A percentile compares a stretch with the other conserved stretches of the same genome.
phyloP scores from a whole-genome alignment of 2,888 invertebrate genomes.

The Stictocephala bisonia region DNA sequence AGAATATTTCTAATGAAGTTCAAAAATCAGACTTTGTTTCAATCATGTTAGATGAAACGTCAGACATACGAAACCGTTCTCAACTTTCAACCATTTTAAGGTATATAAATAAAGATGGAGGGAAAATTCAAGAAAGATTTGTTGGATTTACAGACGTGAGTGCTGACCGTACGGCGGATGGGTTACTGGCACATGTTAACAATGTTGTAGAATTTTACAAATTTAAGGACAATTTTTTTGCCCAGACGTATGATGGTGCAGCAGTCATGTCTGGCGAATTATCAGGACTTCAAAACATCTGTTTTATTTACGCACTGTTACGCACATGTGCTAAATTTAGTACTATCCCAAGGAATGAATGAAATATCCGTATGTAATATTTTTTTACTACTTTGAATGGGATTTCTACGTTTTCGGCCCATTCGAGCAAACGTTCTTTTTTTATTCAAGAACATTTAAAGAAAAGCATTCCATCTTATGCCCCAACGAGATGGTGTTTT shows the following conservation, averaged over 20 bases:
- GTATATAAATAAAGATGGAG: slow-evolving; percentile 55
- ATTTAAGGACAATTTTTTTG: slow-evolving; percentile 58
- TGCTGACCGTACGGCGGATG: slow-evolving; percentile 56
- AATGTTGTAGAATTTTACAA: slow-evolving; percentile 55
- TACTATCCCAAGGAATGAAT: slow-evolving; percentile 57
- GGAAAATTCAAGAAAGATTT: slow-evolving; percentile 60
- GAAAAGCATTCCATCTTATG: slow-evolving; percentile 11
- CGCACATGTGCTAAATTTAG: slow-evolving; percentile 56
- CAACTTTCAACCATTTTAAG: slow-evolving; percentile 60
- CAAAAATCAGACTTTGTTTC: slow-evolving; percentile 56
- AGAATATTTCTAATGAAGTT: slow-evolving; percentile 55
- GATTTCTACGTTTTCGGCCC: slow-evolving; percentile 59
- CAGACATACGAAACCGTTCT: slow-evolving; percentile 53
- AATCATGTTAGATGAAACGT: slow-evolving; percentile 56
- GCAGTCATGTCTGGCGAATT: slow-evolving; percentile 59
- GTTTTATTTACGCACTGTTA: slow-evolving; percentile 59
- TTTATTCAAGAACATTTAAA: slow-evolving; percentile 47
- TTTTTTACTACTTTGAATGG: slow-evolving; percentile 59
- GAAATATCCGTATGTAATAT: slow-evolving; percentile 57
- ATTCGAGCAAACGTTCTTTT: slow-evolving; percentile 56
- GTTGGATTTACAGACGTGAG: slow-evolving; percentile 60
- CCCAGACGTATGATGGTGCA: slow-evolving; percentile 62
- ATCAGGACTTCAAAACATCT: no score
- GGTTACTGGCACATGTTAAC: slow-evolving; percentile 54
- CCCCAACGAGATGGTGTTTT: slow-evolving; percentile 30